Evolutionary conservation across 2,888 invertebrate genomes (phyloP).

Genomic region (Macrosoma leucophasiata): DNA sequence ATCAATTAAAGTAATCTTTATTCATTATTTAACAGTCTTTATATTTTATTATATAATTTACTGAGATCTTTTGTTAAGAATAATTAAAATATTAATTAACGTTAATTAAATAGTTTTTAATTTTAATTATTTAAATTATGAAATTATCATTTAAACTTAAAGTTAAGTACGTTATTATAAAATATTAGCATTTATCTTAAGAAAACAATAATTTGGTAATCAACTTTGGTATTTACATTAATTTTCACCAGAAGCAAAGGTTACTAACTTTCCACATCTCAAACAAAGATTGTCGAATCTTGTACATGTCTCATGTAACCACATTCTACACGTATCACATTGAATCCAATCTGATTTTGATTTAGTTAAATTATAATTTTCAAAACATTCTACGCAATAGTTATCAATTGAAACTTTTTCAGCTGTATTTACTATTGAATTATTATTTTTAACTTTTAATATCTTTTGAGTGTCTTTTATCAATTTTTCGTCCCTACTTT

Average conservation of each 20-base stretch:
- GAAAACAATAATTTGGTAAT: constrained; percentile 14
- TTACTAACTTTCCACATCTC: constrained; percentile 18
- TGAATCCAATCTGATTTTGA: constrained; percentile 22
- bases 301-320: constrained; percentile 17
- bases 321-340: constrained; percentile 18
- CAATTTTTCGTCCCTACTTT: too few species aligned
- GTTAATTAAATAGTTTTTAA: too few species aligned
- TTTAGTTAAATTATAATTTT: constrained; percentile 25
- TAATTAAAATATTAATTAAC: too few species aligned
- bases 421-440: constrained; percentile 18
- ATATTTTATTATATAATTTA: too few species aligned
- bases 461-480: constrained; percentile 20
- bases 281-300: constrained; percentile 19
- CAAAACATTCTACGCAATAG: constrained; percentile 20
- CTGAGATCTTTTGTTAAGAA: too few species aligned
- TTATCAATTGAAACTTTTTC: constrained; percentile 19
- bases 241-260: constrained; percentile 17
- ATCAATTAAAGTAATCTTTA: too few species aligned
- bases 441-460: constrained; percentile 19
- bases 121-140: too few species aligned
- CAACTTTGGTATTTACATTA: constrained; percentile 17
- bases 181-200: constrained; percentile 14
- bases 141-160: too few species aligned
- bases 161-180: too few species aligned
- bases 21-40: too few species aligned